A percentile compares a stretch with the other conserved stretches of the same genome.
These are phyloP conservation scores for Heterodera filipjevi DNA, from an alignment of 2,888 invertebrate species.

Conservation along the genomic window DNA sequence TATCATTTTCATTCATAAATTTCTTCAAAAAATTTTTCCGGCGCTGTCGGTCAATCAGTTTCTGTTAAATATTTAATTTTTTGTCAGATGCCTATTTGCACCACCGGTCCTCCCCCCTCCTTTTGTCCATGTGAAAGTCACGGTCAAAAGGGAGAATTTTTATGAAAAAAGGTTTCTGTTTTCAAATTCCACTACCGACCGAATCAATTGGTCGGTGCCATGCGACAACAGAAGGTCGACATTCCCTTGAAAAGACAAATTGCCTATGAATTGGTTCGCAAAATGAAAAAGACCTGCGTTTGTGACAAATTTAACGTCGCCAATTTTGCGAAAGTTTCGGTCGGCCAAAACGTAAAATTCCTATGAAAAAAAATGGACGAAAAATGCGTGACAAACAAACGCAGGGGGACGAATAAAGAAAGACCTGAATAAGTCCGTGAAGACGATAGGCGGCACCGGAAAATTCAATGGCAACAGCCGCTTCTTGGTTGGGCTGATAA, in stretches of 20 bases:
- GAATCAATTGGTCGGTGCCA: constrained; percentile 95
- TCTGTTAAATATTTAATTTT: too few species aligned
- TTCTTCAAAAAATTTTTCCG: too few species aligned
- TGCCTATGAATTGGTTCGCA: neutral
- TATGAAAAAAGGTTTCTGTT: too few species aligned
- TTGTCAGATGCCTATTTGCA: too few species aligned
- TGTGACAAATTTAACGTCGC: constrained; percentile 48
- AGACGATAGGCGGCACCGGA: constrained; percentile 91
- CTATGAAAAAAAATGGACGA: constrained; percentile 29
- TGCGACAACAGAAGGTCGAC: constrained; percentile 40
- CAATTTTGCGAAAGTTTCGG: constrained; percentile 47
- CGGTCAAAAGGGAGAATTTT: too few species aligned
- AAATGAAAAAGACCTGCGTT: constrained; percentile 37
- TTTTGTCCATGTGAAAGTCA: too few species aligned
- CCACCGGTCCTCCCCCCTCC: too few species aligned
- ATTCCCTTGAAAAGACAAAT: constrained; percentile 26
- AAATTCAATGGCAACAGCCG: constrained; percentile 89
- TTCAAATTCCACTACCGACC: constrained; percentile 69
- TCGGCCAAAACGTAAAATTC: constrained; percentile 58
- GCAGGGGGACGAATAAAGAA: too few species aligned
- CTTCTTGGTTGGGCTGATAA: constrained; percentile 81
- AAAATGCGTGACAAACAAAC: neutral
- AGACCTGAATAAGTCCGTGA: constrained; percentile 88
- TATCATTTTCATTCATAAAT: too few species aligned
- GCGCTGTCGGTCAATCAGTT: too few species aligned